Base-by-base conservation (phyloP, 2,797 vertebrate genomes). In the Tadarida brasiliensis region DNA sequence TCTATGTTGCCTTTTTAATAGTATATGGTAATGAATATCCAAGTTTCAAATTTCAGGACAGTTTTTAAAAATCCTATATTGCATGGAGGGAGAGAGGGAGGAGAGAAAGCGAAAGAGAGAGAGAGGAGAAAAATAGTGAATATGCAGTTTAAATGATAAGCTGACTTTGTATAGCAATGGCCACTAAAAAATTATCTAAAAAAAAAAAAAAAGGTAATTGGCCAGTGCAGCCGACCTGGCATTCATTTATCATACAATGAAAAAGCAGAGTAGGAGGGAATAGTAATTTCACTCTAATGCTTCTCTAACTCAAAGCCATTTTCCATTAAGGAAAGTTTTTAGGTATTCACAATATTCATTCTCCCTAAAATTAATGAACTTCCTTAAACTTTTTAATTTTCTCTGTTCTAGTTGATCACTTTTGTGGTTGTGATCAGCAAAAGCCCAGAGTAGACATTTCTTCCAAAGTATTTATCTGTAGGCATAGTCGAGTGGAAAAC, bases 391-490 rank as follows among this genome's bases (percentile, higher is more conserved):
- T 98, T 94, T 93, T 95, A 96, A 95, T 97, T 96, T 97, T 97
- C 95, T 97, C 70, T 97, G 94, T 97, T 97, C 95, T 98, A 96
- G 95, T 68, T 96, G 92, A 97, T 96, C 92, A 97, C 94, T 97
- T 97, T 95, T 95, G 67, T 89, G 87, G 74, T 95, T 97, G 86
- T 94, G 74, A 96, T 97, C 96, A 89, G 94, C 84, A 95, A 93
- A 95, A 94, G n/a, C 87, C 30, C 70, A 74, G 65, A 94, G 59
- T 93, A 94, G 96, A 94, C 74, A 80, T 96, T 92, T 87, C 81
- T 92, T 91, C 22, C 54, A 54, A 85, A 84, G 15, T 89, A 20
- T 94, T 95, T 95, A 87, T 97, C 78, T 91, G 28, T 33, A 51
- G 54, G 19, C 80, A 74, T 26, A 68, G 44, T 39, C 73, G 28